Conservation (phyloP, 2,113 vertebrate species). For the Aleadryas rufinucha region DNA sequence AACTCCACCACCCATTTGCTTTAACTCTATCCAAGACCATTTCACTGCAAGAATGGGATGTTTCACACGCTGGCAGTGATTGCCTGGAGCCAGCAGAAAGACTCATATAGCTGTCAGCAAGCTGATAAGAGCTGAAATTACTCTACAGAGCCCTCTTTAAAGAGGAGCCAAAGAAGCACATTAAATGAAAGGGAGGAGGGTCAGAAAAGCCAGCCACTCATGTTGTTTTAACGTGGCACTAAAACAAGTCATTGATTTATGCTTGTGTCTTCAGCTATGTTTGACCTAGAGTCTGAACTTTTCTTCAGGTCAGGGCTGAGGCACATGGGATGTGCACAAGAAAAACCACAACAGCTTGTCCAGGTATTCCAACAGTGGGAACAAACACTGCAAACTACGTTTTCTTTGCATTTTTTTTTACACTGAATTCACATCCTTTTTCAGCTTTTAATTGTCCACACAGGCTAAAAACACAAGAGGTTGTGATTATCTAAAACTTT, state of each 20-base stretch:
- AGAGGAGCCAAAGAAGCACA: constrained; percentile 74
- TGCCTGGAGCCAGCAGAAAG: constrained; percentile 71
- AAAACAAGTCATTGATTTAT: constrained; percentile 78
- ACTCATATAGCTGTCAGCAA: constrained; percentile 82
- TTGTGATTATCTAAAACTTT: not conserved
- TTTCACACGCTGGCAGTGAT: constrained; percentile 68
- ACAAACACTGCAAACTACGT: not conserved
- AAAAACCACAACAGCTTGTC: not conserved
- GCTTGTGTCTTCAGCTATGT: constrained; percentile 59
- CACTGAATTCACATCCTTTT: not conserved
- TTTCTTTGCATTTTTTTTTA: not conserved
- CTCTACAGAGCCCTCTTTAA: constrained; percentile 75
- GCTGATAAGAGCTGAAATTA: constrained; percentile 80
- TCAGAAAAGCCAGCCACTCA: constrained; percentile 72
- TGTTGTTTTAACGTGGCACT: constrained; percentile 71
- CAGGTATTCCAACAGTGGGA: not conserved
- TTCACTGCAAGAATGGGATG: constrained; percentile 57
- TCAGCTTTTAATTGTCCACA: not conserved
- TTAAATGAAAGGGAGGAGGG: constrained; percentile 75
- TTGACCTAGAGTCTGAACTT: constrained; percentile 55
- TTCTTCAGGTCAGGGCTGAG: constrained; percentile 32
- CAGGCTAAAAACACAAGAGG: not conserved
- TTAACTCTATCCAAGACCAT: constrained; percentile 22
- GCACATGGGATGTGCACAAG: not conserved
- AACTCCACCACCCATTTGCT: constrained; percentile 13